Conservation (phyloP, 2,797 vertebrate genomes). For the Gila robusta region DNA sequence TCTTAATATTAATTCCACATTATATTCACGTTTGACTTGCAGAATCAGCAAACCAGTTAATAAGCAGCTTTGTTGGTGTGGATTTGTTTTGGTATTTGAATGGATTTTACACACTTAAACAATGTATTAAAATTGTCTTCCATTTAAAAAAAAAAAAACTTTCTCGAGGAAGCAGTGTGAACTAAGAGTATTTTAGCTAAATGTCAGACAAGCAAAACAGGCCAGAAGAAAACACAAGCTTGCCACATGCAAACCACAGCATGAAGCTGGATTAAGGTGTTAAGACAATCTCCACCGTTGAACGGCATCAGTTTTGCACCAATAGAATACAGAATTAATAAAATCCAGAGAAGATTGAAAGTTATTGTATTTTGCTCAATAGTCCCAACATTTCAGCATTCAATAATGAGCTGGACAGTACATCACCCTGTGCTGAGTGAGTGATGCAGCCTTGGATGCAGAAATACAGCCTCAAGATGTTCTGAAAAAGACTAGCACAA, state of each 20-base stretch:
- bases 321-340: slow-evolving; percentile 11
- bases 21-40: slow-evolving; percentile 11
- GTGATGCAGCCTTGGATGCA: slow-evolving; percentile 31
- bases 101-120: slow-evolving; percentile 6
- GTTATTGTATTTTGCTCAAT: neutral
- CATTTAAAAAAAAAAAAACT: neutral
- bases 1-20: slow-evolving; percentile 13
- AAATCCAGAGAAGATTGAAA: slow-evolving; percentile 6
- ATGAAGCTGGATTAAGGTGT: slow-evolving; percentile 63
- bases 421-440: slow-evolving; percentile 11
- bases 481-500: slow-evolving; percentile 32
- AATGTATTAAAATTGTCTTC: neutral
- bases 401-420: slow-evolving; percentile 21
- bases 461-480: slow-evolving; percentile 31
- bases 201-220: slow-evolving; percentile 41
- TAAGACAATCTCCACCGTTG: slow-evolving; percentile 61
- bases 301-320: neutral
- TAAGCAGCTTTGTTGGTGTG: slow-evolving; percentile 12
- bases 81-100: slow-evolving; percentile 25
- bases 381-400: neutral
- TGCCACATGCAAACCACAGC: slow-evolving; percentile 61
- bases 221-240: slow-evolving; percentile 58
- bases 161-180: slow-evolving; percentile 17
- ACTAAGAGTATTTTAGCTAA: slow-evolving; percentile 14
- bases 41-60: slow-evolving; percentile 22